These are phyloP conservation scores for Ligdia adustata DNA, from an alignment of 2,888 invertebrate species.

Conservation along the genomic window DNA sequence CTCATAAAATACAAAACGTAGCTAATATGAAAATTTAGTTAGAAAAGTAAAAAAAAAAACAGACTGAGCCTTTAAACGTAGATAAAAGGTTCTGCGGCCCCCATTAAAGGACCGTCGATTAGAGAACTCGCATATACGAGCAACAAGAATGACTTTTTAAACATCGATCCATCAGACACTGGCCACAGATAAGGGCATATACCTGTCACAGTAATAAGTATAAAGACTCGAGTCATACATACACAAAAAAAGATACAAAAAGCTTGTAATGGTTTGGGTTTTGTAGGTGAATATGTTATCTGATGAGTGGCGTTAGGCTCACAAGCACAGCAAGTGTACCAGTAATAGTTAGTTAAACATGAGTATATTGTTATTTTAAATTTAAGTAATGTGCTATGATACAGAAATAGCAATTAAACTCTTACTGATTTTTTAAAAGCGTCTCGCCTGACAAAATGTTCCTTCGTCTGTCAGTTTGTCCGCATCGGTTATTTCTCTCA, in stretches of 20 bases:
- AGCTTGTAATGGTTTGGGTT: conserved; percentile 48
- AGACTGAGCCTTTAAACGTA: conserved; percentile 38
- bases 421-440: too few relatives aligned
- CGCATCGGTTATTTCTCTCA: too few relatives aligned
- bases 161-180: conserved; percentile 74
- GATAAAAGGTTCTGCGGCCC: conserved; percentile 53
- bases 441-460: too few relatives aligned
- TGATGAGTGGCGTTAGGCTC: conserved; percentile 13
- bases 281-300: conserved; percentile 25
- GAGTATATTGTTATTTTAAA: background rate
- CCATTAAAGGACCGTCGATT: conserved; percentile 64
- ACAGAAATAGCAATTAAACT: too few relatives aligned
- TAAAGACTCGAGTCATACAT: conserved; percentile 61
- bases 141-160: conserved; percentile 65
- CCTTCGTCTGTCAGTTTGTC: too few relatives aligned
- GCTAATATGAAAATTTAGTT: too few relatives aligned
- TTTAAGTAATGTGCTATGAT: too few relatives aligned
- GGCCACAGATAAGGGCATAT: conserved; percentile 67
- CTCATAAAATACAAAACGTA: too few relatives aligned
- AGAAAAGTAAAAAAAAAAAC: too few relatives aligned
- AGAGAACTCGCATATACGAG: conserved; percentile 50
- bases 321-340: background rate
- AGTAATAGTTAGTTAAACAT: background rate
- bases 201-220: conserved; percentile 75
- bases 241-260: conserved; percentile 38